Conservation (phyloP, 92 coral and sea anemone species). For the Meandrina meandrites region DNA sequence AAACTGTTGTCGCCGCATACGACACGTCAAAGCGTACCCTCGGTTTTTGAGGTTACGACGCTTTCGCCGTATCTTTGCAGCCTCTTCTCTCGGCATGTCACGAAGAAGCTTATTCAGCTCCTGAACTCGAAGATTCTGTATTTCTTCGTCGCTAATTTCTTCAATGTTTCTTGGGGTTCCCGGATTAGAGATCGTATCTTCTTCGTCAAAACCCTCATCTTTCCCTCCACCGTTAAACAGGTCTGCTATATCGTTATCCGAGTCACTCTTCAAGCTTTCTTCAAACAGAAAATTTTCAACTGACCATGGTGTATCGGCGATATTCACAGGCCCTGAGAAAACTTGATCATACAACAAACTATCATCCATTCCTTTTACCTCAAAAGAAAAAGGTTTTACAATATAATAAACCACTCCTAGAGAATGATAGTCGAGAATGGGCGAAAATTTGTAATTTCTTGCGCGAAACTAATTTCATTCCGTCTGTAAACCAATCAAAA, state of each 20-base stretch:
- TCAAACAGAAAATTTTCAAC: slow-evolving; percentile 36
- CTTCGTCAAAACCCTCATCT: slow-evolving; percentile 17
- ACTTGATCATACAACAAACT: not conserved
- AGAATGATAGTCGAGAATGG: not conserved
- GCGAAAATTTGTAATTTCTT: too few species aligned
- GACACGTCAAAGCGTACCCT: slow-evolving; percentile 70
- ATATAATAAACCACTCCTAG: not conserved
- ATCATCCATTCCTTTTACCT: slow-evolving; percentile 1
- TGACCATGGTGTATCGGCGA: slow-evolving; percentile 34
- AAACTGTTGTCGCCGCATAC: slow-evolving; percentile 48
- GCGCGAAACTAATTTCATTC: not conserved
- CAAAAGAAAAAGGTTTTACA: not conserved
- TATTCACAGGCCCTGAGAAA: not conserved
- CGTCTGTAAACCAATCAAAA: slow-evolving; percentile 22
- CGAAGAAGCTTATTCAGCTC: slow-evolving; percentile 60
- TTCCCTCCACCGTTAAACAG: slow-evolving; percentile 12
- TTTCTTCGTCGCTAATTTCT: slow-evolving; percentile 52
- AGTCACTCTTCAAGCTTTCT: not conserved
- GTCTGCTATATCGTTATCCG: slow-evolving; percentile 7
- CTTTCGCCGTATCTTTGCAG: slow-evolving; percentile 43
- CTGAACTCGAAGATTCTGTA: slow-evolving; percentile 58
- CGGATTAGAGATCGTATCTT: slow-evolving; percentile 6
- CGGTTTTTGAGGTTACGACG: slow-evolving; percentile 76
- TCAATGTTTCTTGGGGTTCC: slow-evolving; percentile 17
- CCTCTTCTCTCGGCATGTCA: slow-evolving; percentile 42